Percentiles rank a stretch among this genome's conserved stretches.
These are phyloP conservation scores for Benitochromis conjunctus DNA, from an alignment of 2,113 vertebrate species.

Conservation along the genomic window DNA sequence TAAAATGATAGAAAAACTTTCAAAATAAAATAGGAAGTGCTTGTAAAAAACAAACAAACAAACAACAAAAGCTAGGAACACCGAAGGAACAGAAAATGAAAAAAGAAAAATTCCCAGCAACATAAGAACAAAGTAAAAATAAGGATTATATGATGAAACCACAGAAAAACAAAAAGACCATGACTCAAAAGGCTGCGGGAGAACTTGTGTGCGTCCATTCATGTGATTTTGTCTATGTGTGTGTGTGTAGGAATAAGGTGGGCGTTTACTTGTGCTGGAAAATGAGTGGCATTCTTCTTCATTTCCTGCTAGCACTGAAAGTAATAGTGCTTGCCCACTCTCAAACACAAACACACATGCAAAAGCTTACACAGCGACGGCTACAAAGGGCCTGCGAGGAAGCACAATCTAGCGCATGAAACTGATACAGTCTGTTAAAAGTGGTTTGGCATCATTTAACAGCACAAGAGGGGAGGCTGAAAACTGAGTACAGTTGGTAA, in stretches of 20 bases:
- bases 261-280: constrained; percentile 60
- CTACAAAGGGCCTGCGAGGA: not conserved
- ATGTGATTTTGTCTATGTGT: not conserved
- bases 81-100: not conserved
- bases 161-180: not conserved
- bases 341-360: not conserved
- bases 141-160: not conserved
- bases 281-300: constrained; percentile 75
- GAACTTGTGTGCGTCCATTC: not conserved
- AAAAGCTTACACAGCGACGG: not conserved
- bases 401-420: not conserved
- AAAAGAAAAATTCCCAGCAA: not conserved
- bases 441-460: not conserved
- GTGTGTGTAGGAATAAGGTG: constrained; percentile 19
- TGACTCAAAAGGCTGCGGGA: constrained; percentile 9
- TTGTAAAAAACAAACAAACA: not conserved
- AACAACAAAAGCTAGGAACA: not conserved
- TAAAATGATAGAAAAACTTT: not conserved
- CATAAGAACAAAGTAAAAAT: not conserved
- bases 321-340: constrained; percentile 16
- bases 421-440: not conserved
- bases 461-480: not conserved
- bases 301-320: constrained; percentile 67
- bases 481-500: not conserved
- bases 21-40: not conserved